Evolutionary conservation across 1,140 invertebrate genomes (phyloP).

Genomic region (Metopolophium dirhodum): DNA sequence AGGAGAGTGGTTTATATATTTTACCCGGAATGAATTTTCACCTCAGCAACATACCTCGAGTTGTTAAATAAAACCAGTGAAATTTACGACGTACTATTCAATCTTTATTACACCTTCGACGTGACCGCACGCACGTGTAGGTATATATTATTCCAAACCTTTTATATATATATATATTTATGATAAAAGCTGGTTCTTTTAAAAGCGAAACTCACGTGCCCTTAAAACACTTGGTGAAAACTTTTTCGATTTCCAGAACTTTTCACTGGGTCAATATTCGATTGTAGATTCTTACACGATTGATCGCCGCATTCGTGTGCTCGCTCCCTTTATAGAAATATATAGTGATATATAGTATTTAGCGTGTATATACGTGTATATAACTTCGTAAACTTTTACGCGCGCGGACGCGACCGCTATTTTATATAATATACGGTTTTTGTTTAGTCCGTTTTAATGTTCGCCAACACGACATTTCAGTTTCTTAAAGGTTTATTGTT

Average conservation of each 20-base stretch:
- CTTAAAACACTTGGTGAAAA: constrained; percentile 25
- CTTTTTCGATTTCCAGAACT: constrained; percentile 45
- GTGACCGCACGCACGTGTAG: not conserved
- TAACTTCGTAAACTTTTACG: not conserved
- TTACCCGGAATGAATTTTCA: not conserved
- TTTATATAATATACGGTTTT: not conserved
- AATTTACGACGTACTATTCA: constrained; percentile 34
- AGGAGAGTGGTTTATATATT: not conserved
- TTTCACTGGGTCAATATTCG: constrained; percentile 47
- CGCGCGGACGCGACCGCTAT: not conserved
- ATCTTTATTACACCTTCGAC: constrained; percentile 14
- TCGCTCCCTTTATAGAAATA: not conserved
- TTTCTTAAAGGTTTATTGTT: not conserved
- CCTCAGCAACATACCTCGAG: not conserved
- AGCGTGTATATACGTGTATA: not conserved
- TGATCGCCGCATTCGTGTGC: constrained; percentile 1
- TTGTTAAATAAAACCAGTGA: constrained; percentile 5
- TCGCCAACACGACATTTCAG: not conserved
- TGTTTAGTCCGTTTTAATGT: constrained; percentile 22
- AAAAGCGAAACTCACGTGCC: not conserved
- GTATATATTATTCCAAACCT: not conserved
- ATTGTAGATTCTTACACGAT: constrained; percentile 45
- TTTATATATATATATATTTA: not conserved
- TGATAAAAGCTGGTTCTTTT: not conserved
- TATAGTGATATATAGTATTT: not conserved